Percentiles rank a stretch among this genome's conserved stretches.
These are phyloP conservation scores for Lepidurus packardi DNA, from an alignment of 1,140 invertebrate genomes.

Conservation along the genomic window DNA sequence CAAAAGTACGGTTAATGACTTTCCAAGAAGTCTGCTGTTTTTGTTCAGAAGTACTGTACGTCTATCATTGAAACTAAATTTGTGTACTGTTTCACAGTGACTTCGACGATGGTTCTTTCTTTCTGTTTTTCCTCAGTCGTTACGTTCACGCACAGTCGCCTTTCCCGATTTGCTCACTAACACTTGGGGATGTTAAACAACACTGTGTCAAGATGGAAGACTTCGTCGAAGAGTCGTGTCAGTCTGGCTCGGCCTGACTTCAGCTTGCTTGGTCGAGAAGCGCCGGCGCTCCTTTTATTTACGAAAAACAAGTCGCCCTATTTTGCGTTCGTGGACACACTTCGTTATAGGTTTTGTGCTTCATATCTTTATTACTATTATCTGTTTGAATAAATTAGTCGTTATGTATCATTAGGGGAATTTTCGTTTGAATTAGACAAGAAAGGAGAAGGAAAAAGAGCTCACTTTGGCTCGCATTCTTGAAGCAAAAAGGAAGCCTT, in stretches of 20 bases:
- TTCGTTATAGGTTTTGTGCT: not conserved
- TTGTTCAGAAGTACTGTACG: too few species aligned
- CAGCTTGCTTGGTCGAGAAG: not conserved
- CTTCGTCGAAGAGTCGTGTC: constrained; percentile 11
- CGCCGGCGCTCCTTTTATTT: constrained; percentile 2
- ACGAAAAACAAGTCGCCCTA: not conserved
- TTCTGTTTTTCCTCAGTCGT: not conserved
- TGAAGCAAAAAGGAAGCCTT: too few species aligned
- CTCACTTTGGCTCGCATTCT: too few species aligned
- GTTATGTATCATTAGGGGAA: too few species aligned
- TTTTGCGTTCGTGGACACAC: not conserved
- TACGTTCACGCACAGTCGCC: not conserved
- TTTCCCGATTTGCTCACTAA: not conserved
- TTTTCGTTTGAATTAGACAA: too few species aligned
- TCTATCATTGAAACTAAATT: too few species aligned
- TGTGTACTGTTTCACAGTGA: not conserved
- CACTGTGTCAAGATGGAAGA: constrained; percentile 21
- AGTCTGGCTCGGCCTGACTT: constrained; percentile 13
- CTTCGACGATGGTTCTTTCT: not conserved
- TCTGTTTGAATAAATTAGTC: too few species aligned
- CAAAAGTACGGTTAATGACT: too few species aligned
- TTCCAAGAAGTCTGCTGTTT: too few species aligned
- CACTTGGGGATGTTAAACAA: not conserved
- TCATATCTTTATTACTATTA: too few species aligned
- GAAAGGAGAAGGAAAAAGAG: too few species aligned